Percentiles rank a stretch among this genome's conserved stretches.
Evolutionary conservation across 2,888 invertebrate species (phyloP).

Genomic region (Dendrolimus pini): DNA sequence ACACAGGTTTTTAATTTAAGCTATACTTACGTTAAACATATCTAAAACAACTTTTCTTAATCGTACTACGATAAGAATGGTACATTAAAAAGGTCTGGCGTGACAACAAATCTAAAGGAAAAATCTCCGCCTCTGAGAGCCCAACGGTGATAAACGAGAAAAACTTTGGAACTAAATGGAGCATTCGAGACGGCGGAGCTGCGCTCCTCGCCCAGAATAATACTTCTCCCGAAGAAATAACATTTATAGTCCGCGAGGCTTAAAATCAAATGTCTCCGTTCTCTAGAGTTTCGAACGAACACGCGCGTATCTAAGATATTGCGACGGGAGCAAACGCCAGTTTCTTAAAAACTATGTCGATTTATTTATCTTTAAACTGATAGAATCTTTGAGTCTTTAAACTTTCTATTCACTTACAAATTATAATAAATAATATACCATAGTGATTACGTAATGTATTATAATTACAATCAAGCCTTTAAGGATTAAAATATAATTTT

Average conservation of each 20-base stretch:
- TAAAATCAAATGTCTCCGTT: constrained; percentile 74
- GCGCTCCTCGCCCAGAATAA: constrained; percentile 73
- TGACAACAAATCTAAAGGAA: constrained; percentile 78
- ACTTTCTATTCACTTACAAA: too few species aligned
- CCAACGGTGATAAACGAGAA: constrained; percentile 77
- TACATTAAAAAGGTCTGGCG: constrained; percentile 78
- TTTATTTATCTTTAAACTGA: background rate
- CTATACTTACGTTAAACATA: constrained; percentile 8
- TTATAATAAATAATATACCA: too few species aligned
- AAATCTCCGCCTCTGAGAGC: constrained; percentile 75
- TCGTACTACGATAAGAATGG: constrained; percentile 70
- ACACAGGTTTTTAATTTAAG: background rate
- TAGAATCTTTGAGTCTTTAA: background rate
- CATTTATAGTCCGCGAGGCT: constrained; percentile 75
- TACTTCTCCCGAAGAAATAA: constrained; percentile 74
- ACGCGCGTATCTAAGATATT: constrained; percentile 49
- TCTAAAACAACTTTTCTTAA: constrained; percentile 61
- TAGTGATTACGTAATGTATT: too few species aligned
- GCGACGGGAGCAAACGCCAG: constrained; percentile 46
- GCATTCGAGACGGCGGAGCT: constrained; percentile 73
- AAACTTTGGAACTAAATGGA: constrained; percentile 77
- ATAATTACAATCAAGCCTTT: too few species aligned
- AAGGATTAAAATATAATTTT: too few species aligned
- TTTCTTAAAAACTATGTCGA: constrained; percentile 16
- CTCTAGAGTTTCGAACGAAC: constrained; percentile 52